Percentiles rank a stretch among this genome's conserved stretches.
phyloP scores from a whole-genome alignment of 1,140 invertebrate genomes.

The Carposina sasakii region DNA sequence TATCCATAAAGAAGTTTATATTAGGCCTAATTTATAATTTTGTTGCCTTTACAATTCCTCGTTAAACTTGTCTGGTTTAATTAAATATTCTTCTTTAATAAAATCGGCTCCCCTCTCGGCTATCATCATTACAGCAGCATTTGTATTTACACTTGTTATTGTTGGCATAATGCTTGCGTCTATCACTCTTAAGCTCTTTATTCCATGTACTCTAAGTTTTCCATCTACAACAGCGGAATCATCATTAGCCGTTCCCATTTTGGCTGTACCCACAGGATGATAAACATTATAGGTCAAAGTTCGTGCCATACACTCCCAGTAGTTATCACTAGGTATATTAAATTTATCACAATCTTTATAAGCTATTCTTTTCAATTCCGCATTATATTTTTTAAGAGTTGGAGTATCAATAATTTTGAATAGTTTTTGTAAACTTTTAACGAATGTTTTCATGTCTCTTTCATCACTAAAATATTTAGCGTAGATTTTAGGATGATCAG shows the following conservation, averaged over 20 bases:
- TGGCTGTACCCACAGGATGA: constrained; percentile 80
- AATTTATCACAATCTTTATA: constrained; percentile 46
- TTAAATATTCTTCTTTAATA: constrained; percentile 79
- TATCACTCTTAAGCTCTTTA: constrained; percentile 79
- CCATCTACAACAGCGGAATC: constrained; percentile 82
- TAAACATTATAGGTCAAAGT: constrained; percentile 58
- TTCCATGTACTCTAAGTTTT: constrained; percentile 78
- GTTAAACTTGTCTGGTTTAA: no score
- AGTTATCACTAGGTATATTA: constrained; percentile 40
- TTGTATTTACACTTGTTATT: constrained; percentile 81
- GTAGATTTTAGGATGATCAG: constrained; percentile 75
- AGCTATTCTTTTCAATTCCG: constrained; percentile 50
- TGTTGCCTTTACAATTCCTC: constrained; percentile 2
- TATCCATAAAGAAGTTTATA: no score
- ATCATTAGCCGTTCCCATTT: constrained; percentile 84
- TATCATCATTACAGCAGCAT: constrained; percentile 86
- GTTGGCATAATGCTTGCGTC: constrained; percentile 86
- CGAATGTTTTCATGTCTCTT: constrained; percentile 47
- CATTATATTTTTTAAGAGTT: constrained; percentile 35
- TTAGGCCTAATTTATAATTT: no score
- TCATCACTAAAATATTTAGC: constrained; percentile 55
- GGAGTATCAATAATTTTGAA: constrained; percentile 42
- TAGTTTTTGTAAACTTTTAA: constrained; percentile 43
- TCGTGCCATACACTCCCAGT: constrained; percentile 62
- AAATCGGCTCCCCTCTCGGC: constrained; percentile 89